Conservation (phyloP, 2,113 vertebrate species). For the Potamarius usumacintae region DNA sequence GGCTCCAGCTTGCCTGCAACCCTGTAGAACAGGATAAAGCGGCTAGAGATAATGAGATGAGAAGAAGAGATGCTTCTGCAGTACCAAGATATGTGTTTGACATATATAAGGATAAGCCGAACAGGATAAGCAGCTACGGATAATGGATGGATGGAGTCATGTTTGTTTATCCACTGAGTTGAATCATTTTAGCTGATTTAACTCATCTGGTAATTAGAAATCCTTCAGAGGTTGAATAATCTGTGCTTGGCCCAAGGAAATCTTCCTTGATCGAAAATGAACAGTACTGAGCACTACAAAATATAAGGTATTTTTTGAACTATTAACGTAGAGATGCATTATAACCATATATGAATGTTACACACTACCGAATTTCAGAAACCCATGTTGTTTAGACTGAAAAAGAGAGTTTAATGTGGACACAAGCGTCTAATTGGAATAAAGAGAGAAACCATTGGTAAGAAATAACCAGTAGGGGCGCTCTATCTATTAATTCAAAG, state of each 20-base stretch:
- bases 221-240: not conserved
- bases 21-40: too few relatives aligned
- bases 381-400: not conserved
- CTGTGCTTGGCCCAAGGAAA: not conserved
- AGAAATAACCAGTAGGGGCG: conserved; percentile 22
- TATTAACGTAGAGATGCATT: not conserved
- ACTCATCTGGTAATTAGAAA: not conserved
- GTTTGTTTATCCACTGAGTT: not conserved
- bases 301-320: not conserved
- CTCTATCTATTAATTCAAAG: conserved; percentile 20
- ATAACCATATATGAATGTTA: not conserved
- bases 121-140: too few relatives aligned
- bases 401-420: not conserved
- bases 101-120: too few relatives aligned
- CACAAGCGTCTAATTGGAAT: not conserved
- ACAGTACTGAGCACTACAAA: not conserved
- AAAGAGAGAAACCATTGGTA: not conserved
- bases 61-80: too few relatives aligned
- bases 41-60: too few relatives aligned
- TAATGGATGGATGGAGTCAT: not conserved
- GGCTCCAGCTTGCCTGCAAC: too few relatives aligned
- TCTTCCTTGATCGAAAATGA: too few relatives aligned
- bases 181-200: not conserved
- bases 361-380: not conserved
- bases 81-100: too few relatives aligned